Base-by-base conservation (phyloP, 2,113 vertebrate genomes). In the Pomatostomus ruficeps region DNA sequence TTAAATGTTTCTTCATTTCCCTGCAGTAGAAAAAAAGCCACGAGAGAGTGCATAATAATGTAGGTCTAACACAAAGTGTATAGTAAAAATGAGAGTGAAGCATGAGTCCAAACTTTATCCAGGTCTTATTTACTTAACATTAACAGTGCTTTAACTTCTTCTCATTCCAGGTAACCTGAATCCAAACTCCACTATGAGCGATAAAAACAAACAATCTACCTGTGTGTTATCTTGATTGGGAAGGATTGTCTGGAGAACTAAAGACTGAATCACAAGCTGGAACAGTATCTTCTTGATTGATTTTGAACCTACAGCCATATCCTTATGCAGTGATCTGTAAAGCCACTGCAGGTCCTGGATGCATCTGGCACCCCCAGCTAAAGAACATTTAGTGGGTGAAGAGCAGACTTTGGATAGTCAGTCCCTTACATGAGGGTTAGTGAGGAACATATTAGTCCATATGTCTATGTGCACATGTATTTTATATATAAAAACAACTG, bases 201-300 rank as follows among this genome's bases (percentile, higher is more conserved):
- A 95, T 59, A 97, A 96, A 97, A 93, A 35, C 94, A 97, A 97
- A 82, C 95, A 94, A 40, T 84, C 97, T 79, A 43, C 88, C 51
- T 97, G 97, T 88, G 95, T 97, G 51, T 81, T 97, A 74, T 97
- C 97, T 84, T 97, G 95, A 97, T 77, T 48, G 51, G 51, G 82
- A 91, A 90, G 33, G 54, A 76, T 22, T 48, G 40, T 61, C 72
- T 77, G 95, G 83, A 93, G 88, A 89, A 48, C 79, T 77, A 73
- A 83, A 94, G 88, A 85, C 77, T 82, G 76, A 89, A 74, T 74
- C 35, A 35, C 75, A 71, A 89, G 57, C 54, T 95, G 93, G 72
- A 95, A 88, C 68, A 63, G 85, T 84, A 84, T 89, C 40, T 85
- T 94, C 42, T 80, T 58, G 66, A 95, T 51, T 81, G 63, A 88